These are phyloP conservation scores for Caranx ignobilis DNA, from an alignment of 2,113 vertebrate genomes.

Conservation along the genomic window DNA sequence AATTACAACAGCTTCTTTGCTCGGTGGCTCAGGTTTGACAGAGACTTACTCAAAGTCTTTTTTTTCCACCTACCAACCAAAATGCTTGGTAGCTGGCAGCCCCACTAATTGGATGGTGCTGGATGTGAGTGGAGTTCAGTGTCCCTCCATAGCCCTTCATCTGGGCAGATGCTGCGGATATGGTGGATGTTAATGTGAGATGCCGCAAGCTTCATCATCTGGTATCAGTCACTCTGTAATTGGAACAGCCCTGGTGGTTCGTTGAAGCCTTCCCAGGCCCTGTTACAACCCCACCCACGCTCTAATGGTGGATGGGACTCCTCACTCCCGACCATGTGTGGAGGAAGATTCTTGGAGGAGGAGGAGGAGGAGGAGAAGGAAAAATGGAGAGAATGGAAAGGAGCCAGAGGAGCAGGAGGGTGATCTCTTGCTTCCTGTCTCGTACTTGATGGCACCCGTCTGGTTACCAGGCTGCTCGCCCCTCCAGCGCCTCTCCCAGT, in stretches of 20 bases:
- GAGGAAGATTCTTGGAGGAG: constrained; percentile 45
- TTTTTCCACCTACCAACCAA: constrained; percentile 52
- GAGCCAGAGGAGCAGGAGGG: constrained; percentile 52
- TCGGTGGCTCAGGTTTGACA: constrained; percentile 52
- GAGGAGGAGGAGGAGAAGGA: constrained; percentile 37
- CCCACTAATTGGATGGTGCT: constrained; percentile 70
- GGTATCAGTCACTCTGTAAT: constrained; percentile 78
- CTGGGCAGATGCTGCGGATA: constrained; percentile 69
- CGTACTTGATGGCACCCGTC: constrained; percentile 64
- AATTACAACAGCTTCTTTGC: constrained; percentile 54
- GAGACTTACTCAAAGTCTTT: constrained; percentile 16
- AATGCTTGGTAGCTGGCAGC: constrained; percentile 58
- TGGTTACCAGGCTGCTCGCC: constrained; percentile 62
- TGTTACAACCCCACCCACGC: constrained; percentile 69
- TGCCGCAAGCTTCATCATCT: constrained; percentile 73
- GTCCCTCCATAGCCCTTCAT: constrained; percentile 65
- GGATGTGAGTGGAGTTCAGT: constrained; percentile 37
- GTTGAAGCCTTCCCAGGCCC: constrained; percentile 62
- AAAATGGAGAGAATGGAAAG: constrained; percentile 52
- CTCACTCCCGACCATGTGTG: constrained; percentile 62
- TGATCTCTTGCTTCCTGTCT: constrained; percentile 62
- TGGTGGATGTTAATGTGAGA: constrained; percentile 66
- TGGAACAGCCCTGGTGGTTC: constrained; percentile 69
- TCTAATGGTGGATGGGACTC: constrained; percentile 61
- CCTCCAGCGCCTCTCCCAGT: constrained; percentile 14